Evolutionary conservation across 2,797 vertebrate species (phyloP).

Genomic region (Luscinia luscinia): DNA sequence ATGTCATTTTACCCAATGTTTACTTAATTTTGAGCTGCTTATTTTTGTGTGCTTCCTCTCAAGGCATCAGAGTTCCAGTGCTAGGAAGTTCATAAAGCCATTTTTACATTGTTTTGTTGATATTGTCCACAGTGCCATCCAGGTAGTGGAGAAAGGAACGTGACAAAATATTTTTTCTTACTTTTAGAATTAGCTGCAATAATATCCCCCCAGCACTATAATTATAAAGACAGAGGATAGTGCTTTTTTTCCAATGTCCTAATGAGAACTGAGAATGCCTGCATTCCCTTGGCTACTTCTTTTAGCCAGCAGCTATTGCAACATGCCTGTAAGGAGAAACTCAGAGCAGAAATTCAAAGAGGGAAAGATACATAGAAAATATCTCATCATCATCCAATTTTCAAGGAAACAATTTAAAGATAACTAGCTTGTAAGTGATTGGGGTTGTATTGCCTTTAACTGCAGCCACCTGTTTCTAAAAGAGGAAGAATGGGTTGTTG

Average conservation of each 20-base stretch:
- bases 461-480: conserved; percentile 35
- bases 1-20: neutral
- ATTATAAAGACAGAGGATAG: conserved; percentile 11
- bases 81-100: neutral
- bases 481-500: neutral
- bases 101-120: neutral
- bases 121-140: neutral
- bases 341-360: neutral
- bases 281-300: neutral
- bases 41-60: neutral
- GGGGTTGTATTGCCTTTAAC: conserved; percentile 30
- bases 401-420: conserved; percentile 12
- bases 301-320: conserved; percentile 34
- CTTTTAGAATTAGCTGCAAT: neutral
- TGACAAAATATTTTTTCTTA: conserved; percentile 5
- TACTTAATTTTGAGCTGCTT: neutral
- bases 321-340: neutral
- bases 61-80: neutral
- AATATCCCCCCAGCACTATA: neutral
- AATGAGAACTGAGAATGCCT: conserved; percentile 20
- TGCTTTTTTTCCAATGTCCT: neutral
- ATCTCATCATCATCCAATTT: neutral
- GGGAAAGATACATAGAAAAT: neutral
- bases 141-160: neutral
- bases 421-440: conserved; percentile 52